phyloP scores from a whole-genome alignment of 2,888 invertebrate genomes.

The Blomia tropicalis region DNA sequence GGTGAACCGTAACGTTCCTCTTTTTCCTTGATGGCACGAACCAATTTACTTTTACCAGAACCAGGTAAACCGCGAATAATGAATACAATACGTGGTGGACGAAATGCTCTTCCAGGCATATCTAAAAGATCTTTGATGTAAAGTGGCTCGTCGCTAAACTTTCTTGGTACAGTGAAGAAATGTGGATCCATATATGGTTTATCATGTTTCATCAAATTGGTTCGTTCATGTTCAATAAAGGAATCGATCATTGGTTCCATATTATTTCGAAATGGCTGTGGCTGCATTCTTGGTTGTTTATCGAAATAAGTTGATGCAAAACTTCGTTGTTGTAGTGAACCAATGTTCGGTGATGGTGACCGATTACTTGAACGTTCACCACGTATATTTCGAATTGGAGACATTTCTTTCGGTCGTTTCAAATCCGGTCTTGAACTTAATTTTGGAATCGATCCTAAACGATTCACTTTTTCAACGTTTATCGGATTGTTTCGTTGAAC shows the following conservation, averaged over 20 bases:
- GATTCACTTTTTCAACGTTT: no score
- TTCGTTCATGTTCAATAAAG: not conserved
- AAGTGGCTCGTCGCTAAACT: conserved; percentile 35
- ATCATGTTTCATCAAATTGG: not conserved
- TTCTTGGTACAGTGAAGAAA: conserved; percentile 28
- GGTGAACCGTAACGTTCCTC: conserved; percentile 69
- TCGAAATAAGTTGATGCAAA: no score
- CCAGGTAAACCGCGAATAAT: conserved; percentile 84
- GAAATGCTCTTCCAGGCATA: conserved; percentile 57
- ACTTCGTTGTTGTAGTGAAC: no score
- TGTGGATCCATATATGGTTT: not conserved
- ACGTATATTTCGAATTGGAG: no score
- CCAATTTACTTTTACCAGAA: conserved; percentile 78
- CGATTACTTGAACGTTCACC: no score
- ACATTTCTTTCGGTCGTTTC: no score
- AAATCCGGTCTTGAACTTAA: no score
- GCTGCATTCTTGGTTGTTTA: not conserved
- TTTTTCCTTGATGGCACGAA: conserved; percentile 65
- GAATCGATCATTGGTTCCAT: not conserved
- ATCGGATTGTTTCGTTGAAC: no score
- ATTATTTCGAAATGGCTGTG: not conserved
- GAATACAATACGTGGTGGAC: conserved; percentile 64
- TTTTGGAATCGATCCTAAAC: no score
- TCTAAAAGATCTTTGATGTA: conserved; percentile 55
- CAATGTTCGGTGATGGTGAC: no score